These are phyloP conservation scores for Uria aalge DNA, from an alignment of 2,113 vertebrate species.

Conservation along the genomic window DNA sequence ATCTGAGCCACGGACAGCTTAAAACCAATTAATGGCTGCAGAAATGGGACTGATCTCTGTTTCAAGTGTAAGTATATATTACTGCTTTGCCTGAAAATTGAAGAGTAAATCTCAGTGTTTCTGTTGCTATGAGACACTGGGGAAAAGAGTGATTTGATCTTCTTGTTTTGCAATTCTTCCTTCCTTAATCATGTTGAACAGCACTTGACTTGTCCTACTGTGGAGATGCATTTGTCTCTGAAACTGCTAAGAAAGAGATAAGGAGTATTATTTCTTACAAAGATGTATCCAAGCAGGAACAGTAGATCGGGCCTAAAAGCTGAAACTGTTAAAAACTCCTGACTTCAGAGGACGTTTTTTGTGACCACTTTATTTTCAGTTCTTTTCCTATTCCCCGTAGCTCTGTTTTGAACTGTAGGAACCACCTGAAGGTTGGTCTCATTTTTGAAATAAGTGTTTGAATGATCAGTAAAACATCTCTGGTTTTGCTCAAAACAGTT, in stretches of 20 bases:
- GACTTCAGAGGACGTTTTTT: neutral
- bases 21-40: neutral
- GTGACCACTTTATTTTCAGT: neutral
- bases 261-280: neutral
- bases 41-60: neutral
- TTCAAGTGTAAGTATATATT: neutral
- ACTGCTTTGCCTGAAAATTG: neutral
- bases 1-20: neutral
- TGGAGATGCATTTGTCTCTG: neutral
- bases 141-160: neutral
- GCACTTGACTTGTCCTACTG: neutral
- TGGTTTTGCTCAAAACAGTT: neutral
- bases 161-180: neutral
- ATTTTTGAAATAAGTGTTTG: neutral
- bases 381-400: neutral
- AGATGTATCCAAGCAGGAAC: neutral
- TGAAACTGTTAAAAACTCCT: neutral
- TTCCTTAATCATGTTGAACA: neutral
- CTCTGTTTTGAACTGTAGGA: neutral
- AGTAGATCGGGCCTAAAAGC: neutral
- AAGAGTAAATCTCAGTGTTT: neutral
- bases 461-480: neutral
- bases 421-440: neutral
- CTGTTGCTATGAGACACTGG: slow-evolving; percentile 29
- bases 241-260: neutral